Conservation (phyloP, 1,140 invertebrate species). For the Neoseiulus cucumeris region DNA sequence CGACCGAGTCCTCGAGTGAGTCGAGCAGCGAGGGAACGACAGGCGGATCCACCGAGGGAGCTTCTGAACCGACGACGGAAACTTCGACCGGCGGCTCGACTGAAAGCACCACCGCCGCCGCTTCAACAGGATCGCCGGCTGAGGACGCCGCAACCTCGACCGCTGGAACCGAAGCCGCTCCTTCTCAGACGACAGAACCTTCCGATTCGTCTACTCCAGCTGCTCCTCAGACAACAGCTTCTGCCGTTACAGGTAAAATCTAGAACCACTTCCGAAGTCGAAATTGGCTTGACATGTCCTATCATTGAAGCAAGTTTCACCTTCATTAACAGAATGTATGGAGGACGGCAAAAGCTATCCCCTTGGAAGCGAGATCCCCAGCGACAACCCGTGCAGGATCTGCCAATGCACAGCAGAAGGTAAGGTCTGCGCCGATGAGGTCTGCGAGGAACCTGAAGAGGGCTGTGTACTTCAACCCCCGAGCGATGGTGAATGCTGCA, state of each 20-base stretch:
- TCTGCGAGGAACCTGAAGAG: conserved; percentile 61
- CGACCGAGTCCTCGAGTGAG: neutral
- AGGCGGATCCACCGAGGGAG: conserved; percentile 9
- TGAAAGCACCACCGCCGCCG: neutral
- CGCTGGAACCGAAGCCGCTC: neutral
- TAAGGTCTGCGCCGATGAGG: conserved; percentile 73
- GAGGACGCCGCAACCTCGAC: neutral
- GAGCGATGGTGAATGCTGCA: conserved; percentile 56
- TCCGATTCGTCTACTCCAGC: no score
- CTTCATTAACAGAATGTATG: conserved; percentile 47
- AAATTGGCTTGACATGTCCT: no score
- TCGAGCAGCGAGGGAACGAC: conserved; percentile 11
- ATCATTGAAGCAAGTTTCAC: no score
- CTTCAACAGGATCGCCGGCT: neutral
- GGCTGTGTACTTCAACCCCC: conserved; percentile 53
- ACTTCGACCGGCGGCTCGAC: neutral
- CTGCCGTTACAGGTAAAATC: no score
- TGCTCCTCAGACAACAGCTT: no score
- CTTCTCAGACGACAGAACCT: neutral
- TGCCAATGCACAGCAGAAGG: conserved; percentile 82
- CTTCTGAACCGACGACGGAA: conserved; percentile 14
- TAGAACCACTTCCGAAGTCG: no score
- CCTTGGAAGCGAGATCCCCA: conserved; percentile 41
- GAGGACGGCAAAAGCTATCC: conserved; percentile 46
- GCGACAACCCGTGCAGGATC: conserved; percentile 61